These are phyloP conservation scores for Lycocerus yunnanus DNA, from an alignment of 2,888 invertebrate species.

Conservation along the genomic window DNA sequence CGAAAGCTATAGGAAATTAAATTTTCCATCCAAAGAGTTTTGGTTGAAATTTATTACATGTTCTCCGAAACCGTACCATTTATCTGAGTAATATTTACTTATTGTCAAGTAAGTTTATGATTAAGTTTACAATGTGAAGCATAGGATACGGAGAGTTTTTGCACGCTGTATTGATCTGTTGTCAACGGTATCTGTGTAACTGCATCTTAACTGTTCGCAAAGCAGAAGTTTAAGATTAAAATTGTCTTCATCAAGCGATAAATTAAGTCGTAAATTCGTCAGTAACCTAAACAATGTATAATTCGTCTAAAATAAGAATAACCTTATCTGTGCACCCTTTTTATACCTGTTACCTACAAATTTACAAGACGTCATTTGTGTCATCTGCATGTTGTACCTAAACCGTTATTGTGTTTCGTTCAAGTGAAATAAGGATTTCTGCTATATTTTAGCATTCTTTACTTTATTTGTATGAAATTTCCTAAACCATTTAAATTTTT, in stretches of 20 bases:
- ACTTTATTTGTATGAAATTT: not conserved
- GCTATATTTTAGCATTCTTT: not conserved
- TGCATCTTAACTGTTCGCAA: not conserved
- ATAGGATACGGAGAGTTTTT: not conserved
- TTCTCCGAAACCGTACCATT: not conserved
- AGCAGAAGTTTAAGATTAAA: not conserved
- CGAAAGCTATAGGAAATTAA: not conserved
- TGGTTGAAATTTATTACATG: not conserved
- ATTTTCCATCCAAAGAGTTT: not conserved
- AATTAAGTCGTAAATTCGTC: not conserved
- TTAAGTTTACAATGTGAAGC: not conserved
- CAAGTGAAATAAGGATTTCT: not conserved
- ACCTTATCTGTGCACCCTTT: not conserved
- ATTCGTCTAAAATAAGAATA: not conserved
- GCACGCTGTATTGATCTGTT: not conserved
- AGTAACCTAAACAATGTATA: not conserved
- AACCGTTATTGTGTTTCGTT: not conserved
- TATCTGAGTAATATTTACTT: not conserved
- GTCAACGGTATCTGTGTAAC: not conserved
- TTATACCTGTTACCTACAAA: not conserved
- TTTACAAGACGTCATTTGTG: not conserved
- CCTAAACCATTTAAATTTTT: not conserved
- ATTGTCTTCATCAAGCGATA: not conserved
- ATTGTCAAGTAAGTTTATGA: not conserved
- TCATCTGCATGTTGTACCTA: not conserved